Evolutionary conservation across 2,113 vertebrate species (phyloP), one percentile per base, ranked within the genome.

Genomic region (Perca schrenkii): DNA sequence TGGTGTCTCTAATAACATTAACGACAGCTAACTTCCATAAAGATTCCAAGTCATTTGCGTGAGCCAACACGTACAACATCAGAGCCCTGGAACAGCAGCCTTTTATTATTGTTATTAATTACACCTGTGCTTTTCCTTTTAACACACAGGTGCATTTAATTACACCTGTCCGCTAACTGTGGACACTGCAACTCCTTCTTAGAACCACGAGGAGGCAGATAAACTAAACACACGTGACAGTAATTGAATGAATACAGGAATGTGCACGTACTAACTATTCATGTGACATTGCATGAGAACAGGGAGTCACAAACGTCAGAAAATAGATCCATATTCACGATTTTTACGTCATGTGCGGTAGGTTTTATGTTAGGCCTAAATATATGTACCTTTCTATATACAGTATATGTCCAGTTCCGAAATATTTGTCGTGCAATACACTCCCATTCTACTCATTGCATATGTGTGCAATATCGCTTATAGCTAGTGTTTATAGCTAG

Each of bases 131-230:
- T 31, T 47, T 50, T 36, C 6, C 4, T 53, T 68, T 5, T 8
- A 34, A 21, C 12, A 40, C 17, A 15, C 46, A 52, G 31, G 73
- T 25, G n/a, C 47, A 43, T 66, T 46, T 28, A 0, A 40, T 53
- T 12, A 56, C 40, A 77, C 36, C 49, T 43, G 57, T 28, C 28
- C 2, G 36, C 3, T 64, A 28, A 17, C 5, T 49, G 56, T 34
- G 22, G 21, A 60, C 25, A 8, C 4, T 49, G 64, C 57, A 57
- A 2, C 17, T 47, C 8, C 17, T 15, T 14, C 17, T 8, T 1
- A 12, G 7, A n/a, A 61, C 57, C 60, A 80, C 52, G 25, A 54
- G 53, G 31, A 19, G 74, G 79, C 57, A 43, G 49, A 46, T 22
- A 43, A 6, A 25, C 10, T 8, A 43, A 63, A 57, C 21, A 5